These are phyloP conservation scores for Bugulina stolonifera DNA, from an alignment of 2,888 invertebrate species.

Conservation along the genomic window DNA sequence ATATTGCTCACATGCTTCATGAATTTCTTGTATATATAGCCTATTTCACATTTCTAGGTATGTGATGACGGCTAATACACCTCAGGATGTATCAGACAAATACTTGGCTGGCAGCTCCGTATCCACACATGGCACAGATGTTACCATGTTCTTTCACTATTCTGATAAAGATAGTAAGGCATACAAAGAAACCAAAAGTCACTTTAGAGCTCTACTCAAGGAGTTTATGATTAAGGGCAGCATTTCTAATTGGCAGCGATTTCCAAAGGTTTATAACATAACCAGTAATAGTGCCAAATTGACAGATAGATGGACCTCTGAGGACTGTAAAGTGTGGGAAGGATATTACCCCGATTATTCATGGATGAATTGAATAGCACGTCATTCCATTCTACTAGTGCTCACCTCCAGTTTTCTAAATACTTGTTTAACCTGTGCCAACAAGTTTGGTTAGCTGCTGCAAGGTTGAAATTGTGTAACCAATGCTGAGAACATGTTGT, in stretches of 20 bases:
- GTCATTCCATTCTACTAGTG: too few species aligned
- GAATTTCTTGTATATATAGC: not conserved
- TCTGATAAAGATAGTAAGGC: not conserved
- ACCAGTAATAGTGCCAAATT: not conserved
- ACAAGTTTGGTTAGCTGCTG: too few species aligned
- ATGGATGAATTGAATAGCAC: constrained; percentile 24
- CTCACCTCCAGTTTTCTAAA: too few species aligned
- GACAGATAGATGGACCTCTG: not conserved
- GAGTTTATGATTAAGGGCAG: not conserved
- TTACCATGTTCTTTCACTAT: not conserved
- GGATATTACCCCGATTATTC: constrained; percentile 12
- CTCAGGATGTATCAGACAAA: not conserved
- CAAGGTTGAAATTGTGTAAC: too few species aligned
- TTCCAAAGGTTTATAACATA: not conserved
- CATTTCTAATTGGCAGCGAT: not conserved
- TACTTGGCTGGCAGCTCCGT: not conserved
- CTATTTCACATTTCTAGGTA: not conserved
- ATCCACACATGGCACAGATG: constrained; percentile 3
- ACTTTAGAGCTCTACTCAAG: constrained; percentile 1
- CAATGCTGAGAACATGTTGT: too few species aligned
- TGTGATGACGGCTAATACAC: not conserved
- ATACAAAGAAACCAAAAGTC: not conserved
- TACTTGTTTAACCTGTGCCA: too few species aligned
- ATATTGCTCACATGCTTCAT: not conserved
- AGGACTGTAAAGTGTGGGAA: not conserved